Conservation (phyloP, 2,888 invertebrate genomes). For the Stictocephala bisonia region DNA sequence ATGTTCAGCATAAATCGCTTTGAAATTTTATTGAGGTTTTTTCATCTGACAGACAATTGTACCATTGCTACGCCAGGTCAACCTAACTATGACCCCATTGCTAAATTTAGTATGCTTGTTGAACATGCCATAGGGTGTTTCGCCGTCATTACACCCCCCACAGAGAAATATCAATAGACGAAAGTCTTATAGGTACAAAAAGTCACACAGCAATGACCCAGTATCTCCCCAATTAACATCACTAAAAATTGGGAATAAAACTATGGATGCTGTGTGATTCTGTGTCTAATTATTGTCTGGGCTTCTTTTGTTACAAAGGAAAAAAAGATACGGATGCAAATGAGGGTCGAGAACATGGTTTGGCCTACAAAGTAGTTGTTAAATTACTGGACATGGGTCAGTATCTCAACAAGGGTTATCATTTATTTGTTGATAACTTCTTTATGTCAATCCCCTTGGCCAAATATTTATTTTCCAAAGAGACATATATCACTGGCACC, state of each 20-base stretch:
- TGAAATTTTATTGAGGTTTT: neutral
- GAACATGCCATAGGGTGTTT: neutral
- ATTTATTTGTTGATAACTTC: neutral
- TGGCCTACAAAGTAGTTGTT: neutral
- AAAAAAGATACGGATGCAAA: neutral
- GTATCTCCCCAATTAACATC: constrained; percentile 27
- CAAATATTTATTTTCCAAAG: neutral
- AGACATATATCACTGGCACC: neutral
- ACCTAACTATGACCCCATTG: neutral
- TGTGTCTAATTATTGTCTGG: constrained; percentile 10
- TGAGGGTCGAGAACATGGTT: neutral
- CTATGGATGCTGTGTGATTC: constrained; percentile 29
- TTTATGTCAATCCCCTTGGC: neutral
- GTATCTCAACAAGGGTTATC: constrained; percentile 1
- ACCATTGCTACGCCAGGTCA: neutral
- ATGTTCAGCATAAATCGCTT: neutral
- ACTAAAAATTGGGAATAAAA: constrained; percentile 22
- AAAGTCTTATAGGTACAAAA: constrained; percentile 17
- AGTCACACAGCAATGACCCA: neutral
- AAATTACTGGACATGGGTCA: neutral
- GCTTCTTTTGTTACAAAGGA: constrained; percentile 26
- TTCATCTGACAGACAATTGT: neutral
- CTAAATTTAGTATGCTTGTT: neutral
- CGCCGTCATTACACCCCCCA: neutral
- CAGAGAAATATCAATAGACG: neutral